Percentiles rank a stretch among this genome's conserved stretches.
Evolutionary conservation across 2,888 invertebrate species (phyloP).

Genomic region (Caenorhabditis sp.): DNA sequence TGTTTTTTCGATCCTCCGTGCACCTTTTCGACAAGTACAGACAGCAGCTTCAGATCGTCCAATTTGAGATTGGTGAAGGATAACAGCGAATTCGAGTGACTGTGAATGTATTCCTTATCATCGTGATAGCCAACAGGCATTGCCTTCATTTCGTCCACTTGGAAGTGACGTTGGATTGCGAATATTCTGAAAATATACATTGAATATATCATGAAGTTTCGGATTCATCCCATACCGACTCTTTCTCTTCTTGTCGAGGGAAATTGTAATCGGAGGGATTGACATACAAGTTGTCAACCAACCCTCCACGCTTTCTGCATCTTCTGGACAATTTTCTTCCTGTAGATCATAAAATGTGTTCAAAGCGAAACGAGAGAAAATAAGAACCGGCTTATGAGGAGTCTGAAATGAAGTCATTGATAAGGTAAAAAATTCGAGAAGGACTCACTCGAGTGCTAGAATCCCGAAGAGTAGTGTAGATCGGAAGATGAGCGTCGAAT

Average conservation of each 20-base stretch:
- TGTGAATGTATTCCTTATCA: slow-evolving; percentile 49
- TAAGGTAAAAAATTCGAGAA: not conserved
- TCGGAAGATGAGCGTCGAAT: slow-evolving; percentile 46
- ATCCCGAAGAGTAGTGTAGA: slow-evolving; percentile 50
- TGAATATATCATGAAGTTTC: not conserved
- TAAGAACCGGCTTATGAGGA: slow-evolving; percentile 41
- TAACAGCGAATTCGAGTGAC: slow-evolving; percentile 32
- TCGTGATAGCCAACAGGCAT: slow-evolving; percentile 30
- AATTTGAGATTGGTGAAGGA: slow-evolving; percentile 42
- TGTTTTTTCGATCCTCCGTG: slow-evolving; percentile 10
- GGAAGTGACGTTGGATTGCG: slow-evolving; percentile 50
- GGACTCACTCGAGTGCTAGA: not conserved
- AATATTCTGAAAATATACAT: slow-evolving; percentile 31
- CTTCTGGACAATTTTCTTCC: slow-evolving; percentile 29
- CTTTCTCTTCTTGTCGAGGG: slow-evolving; percentile 27
- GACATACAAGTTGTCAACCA: slow-evolving; percentile 51
- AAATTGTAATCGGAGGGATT: slow-evolving; percentile 36
- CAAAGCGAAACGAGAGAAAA: slow-evolving; percentile 54
- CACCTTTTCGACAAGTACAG: slow-evolving; percentile 53
- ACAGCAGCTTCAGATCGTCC: slow-evolving; percentile 43
- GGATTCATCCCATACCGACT: slow-evolving; percentile 35
- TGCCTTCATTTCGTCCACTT: slow-evolving; percentile 46
- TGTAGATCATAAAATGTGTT: slow-evolving; percentile 45
- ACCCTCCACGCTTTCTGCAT: slow-evolving; percentile 35
- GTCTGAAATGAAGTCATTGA: no score